A percentile compares a stretch with the other conserved stretches of the same genome.
phyloP scores from a whole-genome alignment of 2,113 vertebrate genomes.

The Pungitius pungitius region DNA sequence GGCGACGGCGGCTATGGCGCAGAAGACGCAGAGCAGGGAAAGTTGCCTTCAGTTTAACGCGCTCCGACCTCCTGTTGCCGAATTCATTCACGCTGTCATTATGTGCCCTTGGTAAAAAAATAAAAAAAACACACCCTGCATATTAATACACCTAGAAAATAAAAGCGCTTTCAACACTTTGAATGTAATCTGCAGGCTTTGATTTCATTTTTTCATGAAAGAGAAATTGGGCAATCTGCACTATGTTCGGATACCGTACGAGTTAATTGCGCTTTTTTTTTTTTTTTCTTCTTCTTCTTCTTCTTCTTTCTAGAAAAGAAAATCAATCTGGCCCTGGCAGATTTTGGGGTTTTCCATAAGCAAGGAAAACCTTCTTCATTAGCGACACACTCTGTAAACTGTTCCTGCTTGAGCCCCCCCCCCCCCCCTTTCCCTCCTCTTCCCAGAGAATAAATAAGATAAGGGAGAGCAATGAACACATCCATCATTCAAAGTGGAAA shows the following conservation, averaged over 20 bases:
- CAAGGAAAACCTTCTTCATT: conserved; percentile 55
- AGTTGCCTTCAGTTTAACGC: conserved; percentile 59
- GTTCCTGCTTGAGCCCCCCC: conserved; percentile 30
- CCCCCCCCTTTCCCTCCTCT: conserved; percentile 6
- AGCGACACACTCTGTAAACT: conserved; percentile 57
- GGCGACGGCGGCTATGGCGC: conserved; percentile 74
- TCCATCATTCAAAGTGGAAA: conserved; percentile 81
- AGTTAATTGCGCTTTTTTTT: conserved; percentile 46
- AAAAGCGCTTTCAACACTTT: conserved; percentile 25
- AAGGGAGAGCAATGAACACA: conserved; percentile 77
- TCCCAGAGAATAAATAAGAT: conserved; percentile 79
- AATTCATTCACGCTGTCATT: conserved; percentile 14
- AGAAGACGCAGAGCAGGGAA: conserved; percentile 65
- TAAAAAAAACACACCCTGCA: neutral
- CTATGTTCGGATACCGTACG: conserved; percentile 11
- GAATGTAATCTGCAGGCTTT: conserved; percentile 8
- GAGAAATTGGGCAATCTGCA: conserved; percentile 21
- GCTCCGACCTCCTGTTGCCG: conserved; percentile 47
- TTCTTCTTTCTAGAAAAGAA: conserved; percentile 30
- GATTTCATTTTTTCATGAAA: conserved; percentile 22
- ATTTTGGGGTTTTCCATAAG: conserved; percentile 27
- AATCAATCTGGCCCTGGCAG: conserved; percentile 46
- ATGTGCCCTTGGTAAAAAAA: neutral
- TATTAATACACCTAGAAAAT: conserved; percentile 1
- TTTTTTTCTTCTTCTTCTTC: neutral